Evolutionary conservation across 2,888 invertebrate genomes (phyloP), one percentile per base, ranked within the genome.

Genomic region (Cerastoderma edule): DNA sequence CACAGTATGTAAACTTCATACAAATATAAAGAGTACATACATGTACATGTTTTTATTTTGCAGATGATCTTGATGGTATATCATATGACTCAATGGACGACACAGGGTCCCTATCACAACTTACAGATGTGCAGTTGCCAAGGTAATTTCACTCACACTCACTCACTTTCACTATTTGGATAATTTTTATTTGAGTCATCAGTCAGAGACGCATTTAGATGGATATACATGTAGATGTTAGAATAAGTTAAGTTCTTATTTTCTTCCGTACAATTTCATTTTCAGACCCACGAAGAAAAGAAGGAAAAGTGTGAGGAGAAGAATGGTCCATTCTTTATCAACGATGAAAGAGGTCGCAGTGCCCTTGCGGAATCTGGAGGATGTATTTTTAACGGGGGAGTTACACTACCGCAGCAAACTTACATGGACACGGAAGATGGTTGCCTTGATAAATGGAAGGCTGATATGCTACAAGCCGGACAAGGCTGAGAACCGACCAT

Each of bases 41-140:
- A n/a, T n/a, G n/a, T 39, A 39, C 13, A 57, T 19, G 65, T 16
- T 44, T 35, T 60, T 24, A 48, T 53, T 65, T 78, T 79, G 0
- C 73, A 85, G 87, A 88, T 77, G 88, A 88, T 5, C 69, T 60
- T 33, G 89, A 88, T 66, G 85, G 85, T 60, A 86, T 87, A 2
- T 89, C 89, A 6, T 88, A 87, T 70, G 89, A 90, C 66, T 90
- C 89, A 0, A 86, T 87, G 54, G 89, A 89, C 28, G 89, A 88
- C 4, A 84, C 74, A 8, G 69, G 66, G 30, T 57, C 54, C 3
- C 44, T 71, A 39, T 83, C 13, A 56, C 33, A 57, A 16, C 28
- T 46, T 2, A 33, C 28, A 35, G 70, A 27, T 28, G 53, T 70
- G 10, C 54, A 63, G 27, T 30, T 70, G 16, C 70, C 70, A n/a